Conservation (phyloP, 1,140 invertebrate species). For the Pseudoatta argentina region DNA sequence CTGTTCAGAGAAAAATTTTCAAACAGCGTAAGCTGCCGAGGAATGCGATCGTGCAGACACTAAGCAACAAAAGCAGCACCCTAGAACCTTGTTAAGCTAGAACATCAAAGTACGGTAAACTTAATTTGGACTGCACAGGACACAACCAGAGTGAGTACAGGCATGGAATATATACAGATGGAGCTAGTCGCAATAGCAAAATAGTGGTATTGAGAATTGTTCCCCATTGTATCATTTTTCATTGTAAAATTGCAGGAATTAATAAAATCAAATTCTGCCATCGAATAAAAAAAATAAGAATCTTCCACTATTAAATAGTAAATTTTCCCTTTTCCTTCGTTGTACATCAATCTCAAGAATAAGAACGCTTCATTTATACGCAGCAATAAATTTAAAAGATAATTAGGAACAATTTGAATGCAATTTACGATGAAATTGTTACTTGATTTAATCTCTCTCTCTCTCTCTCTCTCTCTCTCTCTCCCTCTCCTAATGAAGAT, state of each 20-base stretch:
- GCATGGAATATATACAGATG: slow-evolving; percentile 50
- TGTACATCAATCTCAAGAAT: slow-evolving; percentile 32
- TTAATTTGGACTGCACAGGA: slow-evolving; percentile 59
- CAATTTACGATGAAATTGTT: slow-evolving; percentile 41
- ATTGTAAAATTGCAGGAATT: slow-evolving; percentile 29
- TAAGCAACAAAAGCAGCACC: slow-evolving; percentile 65
- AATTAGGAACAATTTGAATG: slow-evolving; percentile 24
- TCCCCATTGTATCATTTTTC: slow-evolving; percentile 25
- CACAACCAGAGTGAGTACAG: slow-evolving; percentile 50
- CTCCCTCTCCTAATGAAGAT: neutral
- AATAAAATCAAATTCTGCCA: slow-evolving; percentile 19
- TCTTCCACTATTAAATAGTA: slow-evolving; percentile 6
- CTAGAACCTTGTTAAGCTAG: slow-evolving; percentile 67
- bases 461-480: too few species aligned
- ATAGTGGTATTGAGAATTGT: slow-evolving; percentile 40
- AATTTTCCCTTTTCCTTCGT: neutral
- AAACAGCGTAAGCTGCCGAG: slow-evolving; percentile 53
- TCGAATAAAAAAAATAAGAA: slow-evolving; percentile 3
- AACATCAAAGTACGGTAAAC: slow-evolving; percentile 71
- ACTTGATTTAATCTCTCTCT: slow-evolving; percentile 17
- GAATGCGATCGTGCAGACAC: slow-evolving; percentile 61
- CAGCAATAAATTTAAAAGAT: slow-evolving; percentile 36
- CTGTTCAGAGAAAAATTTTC: slow-evolving; percentile 65
- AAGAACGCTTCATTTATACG: neutral
- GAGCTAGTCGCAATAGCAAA: slow-evolving; percentile 42